phyloP scores from a whole-genome alignment of 1,140 invertebrate genomes.

The Drosophila watanabei region DNA sequence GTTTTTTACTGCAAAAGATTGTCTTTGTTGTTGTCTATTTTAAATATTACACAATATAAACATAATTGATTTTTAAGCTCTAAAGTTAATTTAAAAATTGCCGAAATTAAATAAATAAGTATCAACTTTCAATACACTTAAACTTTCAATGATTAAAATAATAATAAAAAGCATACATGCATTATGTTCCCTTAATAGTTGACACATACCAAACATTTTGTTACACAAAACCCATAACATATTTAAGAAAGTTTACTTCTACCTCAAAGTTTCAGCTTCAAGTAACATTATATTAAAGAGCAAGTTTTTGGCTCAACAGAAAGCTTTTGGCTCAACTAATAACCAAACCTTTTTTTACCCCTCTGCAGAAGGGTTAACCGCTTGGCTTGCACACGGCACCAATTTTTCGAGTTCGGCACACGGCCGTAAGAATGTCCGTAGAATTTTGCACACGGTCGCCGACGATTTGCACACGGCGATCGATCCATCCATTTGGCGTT shows the following conservation, averaged over 20 bases:
- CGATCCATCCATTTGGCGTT: slow-evolving; percentile 24
- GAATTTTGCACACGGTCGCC: slow-evolving; percentile 70
- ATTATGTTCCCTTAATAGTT: no score
- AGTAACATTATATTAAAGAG: neutral
- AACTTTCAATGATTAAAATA: no score
- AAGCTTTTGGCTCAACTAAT: slow-evolving; percentile 51
- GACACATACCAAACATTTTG: no score
- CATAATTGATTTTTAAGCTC: no score
- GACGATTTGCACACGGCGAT: slow-evolving; percentile 63
- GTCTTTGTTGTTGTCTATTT: no score
- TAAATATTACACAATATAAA: no score
- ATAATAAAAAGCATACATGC: no score
- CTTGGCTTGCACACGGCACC: slow-evolving; percentile 58
- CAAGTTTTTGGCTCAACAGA: slow-evolving; percentile 2
- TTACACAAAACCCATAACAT: neutral
- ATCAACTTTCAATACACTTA: no score
- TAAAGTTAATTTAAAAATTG: no score
- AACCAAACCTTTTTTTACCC: slow-evolving; percentile 54
- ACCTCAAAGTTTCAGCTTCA: neutral
- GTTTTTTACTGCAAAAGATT: no score
- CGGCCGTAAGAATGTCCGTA: slow-evolving; percentile 64
- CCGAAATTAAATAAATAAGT: no score
- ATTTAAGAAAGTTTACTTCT: neutral
- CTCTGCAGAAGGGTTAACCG: slow-evolving; percentile 54
- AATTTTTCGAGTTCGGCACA: slow-evolving; percentile 68